Evolutionary conservation across 2,113 vertebrate species (phyloP).

Genomic region (Macrotus californicus): DNA sequence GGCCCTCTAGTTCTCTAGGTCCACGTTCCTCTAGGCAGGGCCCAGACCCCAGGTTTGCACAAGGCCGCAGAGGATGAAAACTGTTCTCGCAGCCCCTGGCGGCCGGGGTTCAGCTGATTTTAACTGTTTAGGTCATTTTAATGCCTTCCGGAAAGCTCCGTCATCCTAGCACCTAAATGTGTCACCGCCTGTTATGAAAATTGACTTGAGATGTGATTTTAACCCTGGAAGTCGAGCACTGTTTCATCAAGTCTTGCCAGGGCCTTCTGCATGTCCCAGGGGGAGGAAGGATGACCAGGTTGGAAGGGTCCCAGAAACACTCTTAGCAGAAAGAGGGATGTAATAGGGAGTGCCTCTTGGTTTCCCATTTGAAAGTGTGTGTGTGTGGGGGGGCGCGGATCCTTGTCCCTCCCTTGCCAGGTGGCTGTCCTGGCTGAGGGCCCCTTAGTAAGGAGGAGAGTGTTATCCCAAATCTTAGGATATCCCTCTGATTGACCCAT

Average conservation of each 20-base stretch:
- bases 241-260: neutral
- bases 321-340: neutral
- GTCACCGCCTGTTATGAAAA: slow-evolving; percentile 67
- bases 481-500: neutral
- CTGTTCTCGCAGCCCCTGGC: neutral
- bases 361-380: neutral
- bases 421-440: neutral
- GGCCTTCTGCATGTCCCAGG: neutral
- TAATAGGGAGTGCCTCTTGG: neutral
- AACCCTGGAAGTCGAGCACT: slow-evolving; percentile 35
- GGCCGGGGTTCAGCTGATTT: neutral
- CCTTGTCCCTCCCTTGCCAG: neutral
- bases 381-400: neutral
- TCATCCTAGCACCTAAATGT: slow-evolving; percentile 67
- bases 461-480: neutral
- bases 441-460: neutral
- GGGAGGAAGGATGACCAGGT: neutral
- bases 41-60: neutral
- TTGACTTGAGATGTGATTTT: slow-evolving; percentile 68
- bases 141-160: slow-evolving; percentile 52
- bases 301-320: neutral
- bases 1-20: neutral
- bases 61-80: neutral
- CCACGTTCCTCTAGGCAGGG: neutral
- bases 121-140: slow-evolving; percentile 56